A percentile compares a stretch with the other conserved stretches of the same genome.
Evolutionary conservation across 2,888 invertebrate genomes (phyloP).

Genomic region (Pyrgus malvae): DNA sequence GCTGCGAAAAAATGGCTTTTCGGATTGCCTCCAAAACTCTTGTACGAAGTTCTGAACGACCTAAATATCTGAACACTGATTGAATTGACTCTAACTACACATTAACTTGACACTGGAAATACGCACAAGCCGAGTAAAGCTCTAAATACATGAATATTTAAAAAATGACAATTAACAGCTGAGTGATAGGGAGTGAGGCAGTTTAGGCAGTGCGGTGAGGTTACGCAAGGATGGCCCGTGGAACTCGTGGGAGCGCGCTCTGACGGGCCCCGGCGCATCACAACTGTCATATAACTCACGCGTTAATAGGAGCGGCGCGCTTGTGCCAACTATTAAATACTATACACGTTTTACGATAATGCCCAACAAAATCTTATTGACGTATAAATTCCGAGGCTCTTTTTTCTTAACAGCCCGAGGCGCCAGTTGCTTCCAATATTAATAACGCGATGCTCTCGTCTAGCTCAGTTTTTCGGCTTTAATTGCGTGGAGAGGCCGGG

Average conservation of each 20-base stretch:
- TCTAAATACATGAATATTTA: too few species aligned
- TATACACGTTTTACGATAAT: slow-evolving; percentile 76
- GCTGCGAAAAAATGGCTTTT: too few species aligned
- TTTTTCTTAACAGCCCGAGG: slow-evolving; percentile 64
- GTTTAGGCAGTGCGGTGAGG: background rate
- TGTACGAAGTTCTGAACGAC: too few species aligned
- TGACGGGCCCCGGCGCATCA: slow-evolving; percentile 39
- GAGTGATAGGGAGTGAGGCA: background rate
- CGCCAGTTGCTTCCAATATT: slow-evolving; percentile 74
- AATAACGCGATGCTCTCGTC: slow-evolving; percentile 56
- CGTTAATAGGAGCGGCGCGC: slow-evolving; percentile 73
- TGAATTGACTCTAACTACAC: too few species aligned
- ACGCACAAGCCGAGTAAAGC: too few species aligned
- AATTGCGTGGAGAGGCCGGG: slow-evolving; percentile 63
- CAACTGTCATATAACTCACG: slow-evolving; percentile 73
- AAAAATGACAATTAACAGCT: slow-evolving; percentile 10
- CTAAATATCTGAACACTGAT: too few species aligned
- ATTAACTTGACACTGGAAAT: too few species aligned
- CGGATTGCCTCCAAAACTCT: too few species aligned
- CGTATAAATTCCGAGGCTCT: slow-evolving; percentile 71
- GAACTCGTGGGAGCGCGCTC: slow-evolving; percentile 19
- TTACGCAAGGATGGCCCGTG: background rate
- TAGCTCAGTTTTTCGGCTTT: slow-evolving; percentile 71
- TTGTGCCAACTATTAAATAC: slow-evolving; percentile 76
- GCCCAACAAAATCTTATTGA: slow-evolving; percentile 75